Percentiles rank a stretch among this genome's conserved stretches.
Conservation (phyloP, 1,140 invertebrate genomes). For the Penaeus indicus region DNA sequence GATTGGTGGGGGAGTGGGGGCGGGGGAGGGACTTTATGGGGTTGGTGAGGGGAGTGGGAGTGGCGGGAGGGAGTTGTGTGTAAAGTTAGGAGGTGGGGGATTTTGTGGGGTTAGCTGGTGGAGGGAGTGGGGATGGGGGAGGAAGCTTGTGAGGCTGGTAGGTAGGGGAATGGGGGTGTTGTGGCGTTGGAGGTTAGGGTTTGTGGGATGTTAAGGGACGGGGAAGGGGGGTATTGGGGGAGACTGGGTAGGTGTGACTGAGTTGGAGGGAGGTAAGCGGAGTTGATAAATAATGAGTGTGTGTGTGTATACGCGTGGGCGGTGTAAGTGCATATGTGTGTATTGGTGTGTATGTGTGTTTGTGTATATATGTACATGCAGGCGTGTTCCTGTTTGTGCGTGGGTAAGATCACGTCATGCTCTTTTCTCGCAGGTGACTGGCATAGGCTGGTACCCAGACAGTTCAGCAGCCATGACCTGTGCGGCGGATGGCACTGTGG, state of each 20-base stretch:
- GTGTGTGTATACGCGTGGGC: too few relatives aligned
- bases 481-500: constrained; percentile 16
- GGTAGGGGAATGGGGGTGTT: neutral
- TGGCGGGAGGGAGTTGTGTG: neutral
- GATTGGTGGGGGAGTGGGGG: neutral
- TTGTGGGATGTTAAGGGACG: too few relatives aligned
- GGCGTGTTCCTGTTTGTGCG: neutral
- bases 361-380: neutral
- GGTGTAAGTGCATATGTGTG: too few relatives aligned
- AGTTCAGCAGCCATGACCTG: constrained; percentile 43
- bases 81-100: neutral
- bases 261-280: too few relatives aligned
- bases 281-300: too few relatives aligned
- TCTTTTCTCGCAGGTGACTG: constrained; percentile 37
- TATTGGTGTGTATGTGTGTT: neutral
- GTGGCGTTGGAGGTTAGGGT: neutral
- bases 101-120: neutral
- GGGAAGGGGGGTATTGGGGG: too few relatives aligned
- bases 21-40: neutral
- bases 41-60: neutral
- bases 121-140: neutral
- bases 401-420: neutral
- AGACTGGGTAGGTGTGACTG: too few relatives aligned
- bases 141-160: neutral
- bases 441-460: constrained; percentile 57